A percentile compares a stretch with the other conserved stretches of the same genome.
phyloP scores from a whole-genome alignment of 2,888 invertebrate species.

The Lasioglossum calceatum region DNA sequence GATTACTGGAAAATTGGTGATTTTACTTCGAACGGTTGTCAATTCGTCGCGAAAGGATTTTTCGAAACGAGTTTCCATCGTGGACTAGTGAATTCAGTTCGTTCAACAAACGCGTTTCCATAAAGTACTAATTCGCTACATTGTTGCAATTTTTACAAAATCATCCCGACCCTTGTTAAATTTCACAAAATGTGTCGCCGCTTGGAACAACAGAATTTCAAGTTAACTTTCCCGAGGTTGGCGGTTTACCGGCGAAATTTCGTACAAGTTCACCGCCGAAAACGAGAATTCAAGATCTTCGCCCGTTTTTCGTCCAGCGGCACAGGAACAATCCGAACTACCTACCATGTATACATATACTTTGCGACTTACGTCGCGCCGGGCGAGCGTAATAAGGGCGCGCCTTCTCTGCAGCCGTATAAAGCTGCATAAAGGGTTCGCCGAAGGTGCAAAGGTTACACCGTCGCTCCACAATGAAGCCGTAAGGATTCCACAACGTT shows the following conservation, averaged over 20 bases:
- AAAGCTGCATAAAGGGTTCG: conserved; percentile 54
- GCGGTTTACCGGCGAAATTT: not conserved
- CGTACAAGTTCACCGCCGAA: not conserved
- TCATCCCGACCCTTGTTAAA: not conserved
- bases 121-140: no score
- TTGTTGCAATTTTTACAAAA: not conserved
- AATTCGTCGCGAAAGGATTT: not conserved
- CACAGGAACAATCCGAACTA: conserved; percentile 20
- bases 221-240: not conserved
- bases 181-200: not conserved
- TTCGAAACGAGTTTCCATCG: not conserved
- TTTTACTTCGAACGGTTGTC: not conserved
- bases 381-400: conserved; percentile 5
- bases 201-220: not conserved
- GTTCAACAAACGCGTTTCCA: no score
- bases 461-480: conserved; percentile 38
- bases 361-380: conserved; percentile 3
- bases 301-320: not conserved
- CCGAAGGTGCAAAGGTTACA: conserved; percentile 57
- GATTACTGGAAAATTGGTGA: not conserved
- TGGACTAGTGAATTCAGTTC: not conserved
- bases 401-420: conserved; percentile 54
- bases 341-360: not conserved
- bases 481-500: conserved; percentile 58
- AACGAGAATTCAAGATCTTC: not conserved